Percentiles rank a stretch among this genome's conserved stretches.
These are phyloP conservation scores for Apostichopus parvimensis DNA, from an alignment of 35 echinoderm and acorn worm genomes.

Conservation along the genomic window DNA sequence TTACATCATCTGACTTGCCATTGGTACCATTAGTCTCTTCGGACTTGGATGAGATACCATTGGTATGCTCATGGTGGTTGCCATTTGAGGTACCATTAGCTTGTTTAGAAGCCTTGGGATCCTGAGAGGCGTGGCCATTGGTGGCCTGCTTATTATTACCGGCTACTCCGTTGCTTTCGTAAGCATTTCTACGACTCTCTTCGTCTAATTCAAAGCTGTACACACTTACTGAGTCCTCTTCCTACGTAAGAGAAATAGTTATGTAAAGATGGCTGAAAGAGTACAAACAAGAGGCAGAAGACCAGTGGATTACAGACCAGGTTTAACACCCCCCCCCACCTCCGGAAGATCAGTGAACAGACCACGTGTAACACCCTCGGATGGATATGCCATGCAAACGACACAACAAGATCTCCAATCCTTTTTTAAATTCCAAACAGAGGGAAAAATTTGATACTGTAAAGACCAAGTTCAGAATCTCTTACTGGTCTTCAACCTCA, in stretches of 20 bases:
- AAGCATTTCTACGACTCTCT: constrained; percentile 25
- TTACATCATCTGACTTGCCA: constrained; percentile 55
- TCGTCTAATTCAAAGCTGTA: constrained; percentile 91
- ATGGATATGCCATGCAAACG: no score
- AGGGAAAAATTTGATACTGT: no score
- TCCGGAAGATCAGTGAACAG: no score
- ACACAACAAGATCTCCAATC: no score
- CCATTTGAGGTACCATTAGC: constrained; percentile 12
- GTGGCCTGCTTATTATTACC: not conserved
- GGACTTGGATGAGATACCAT: not conserved
- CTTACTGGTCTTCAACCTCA: not conserved
- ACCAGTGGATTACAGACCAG: not conserved
- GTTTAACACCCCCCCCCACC: no score
- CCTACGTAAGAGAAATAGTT: constrained; percentile 23
- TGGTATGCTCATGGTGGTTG: not conserved
- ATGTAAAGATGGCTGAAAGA: constrained; percentile 44
- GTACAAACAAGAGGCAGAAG: not conserved
- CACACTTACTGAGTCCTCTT: constrained; percentile 85
- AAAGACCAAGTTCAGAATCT: not conserved
- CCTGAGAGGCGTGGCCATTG: not conserved
- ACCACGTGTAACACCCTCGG: no score
- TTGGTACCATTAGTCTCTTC: constrained; percentile 1
- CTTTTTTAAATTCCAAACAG: no score
- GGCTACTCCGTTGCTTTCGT: not conserved
- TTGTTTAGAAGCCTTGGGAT: constrained; percentile 7